Percentiles rank a stretch among this genome's conserved stretches.
Conservation (phyloP, 2,797 vertebrate genomes). For the Perodicticus potto region DNA sequence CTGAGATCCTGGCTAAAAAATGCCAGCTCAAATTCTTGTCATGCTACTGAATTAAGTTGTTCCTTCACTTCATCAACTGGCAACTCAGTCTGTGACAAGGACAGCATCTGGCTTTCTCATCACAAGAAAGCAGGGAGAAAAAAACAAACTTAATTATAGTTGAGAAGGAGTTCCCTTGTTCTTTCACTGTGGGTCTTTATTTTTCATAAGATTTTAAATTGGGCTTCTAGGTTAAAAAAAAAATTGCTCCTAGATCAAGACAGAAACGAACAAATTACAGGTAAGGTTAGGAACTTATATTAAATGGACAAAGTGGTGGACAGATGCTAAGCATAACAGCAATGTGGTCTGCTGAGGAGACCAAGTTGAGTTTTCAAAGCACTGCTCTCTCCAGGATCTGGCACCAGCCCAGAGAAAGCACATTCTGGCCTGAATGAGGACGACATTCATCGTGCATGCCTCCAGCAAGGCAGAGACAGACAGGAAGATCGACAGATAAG, state of each 20-base stretch:
- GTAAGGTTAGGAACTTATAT: neutral
- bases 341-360: neutral
- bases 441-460: neutral
- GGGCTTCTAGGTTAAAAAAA: neutral
- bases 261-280: neutral
- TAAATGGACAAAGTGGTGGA: slow-evolving; percentile 27
- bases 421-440: neutral
- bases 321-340: slow-evolving; percentile 39
- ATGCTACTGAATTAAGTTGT: neutral
- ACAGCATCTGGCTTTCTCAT: neutral
- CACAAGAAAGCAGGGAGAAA: neutral
- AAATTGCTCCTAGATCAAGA: slow-evolving; percentile 22
- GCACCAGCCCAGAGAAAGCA: slow-evolving; percentile 38
- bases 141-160: neutral
- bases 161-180: neutral
- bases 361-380: slow-evolving; percentile 50
- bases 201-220: slow-evolving; percentile 45
- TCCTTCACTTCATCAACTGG: neutral
- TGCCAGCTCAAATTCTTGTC: neutral
- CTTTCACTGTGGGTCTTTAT: neutral
- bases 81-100: slow-evolving; percentile 6
- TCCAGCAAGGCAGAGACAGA: neutral
- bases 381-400: slow-evolving; percentile 28
- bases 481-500: neutral
- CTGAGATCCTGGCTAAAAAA: neutral